A percentile compares a stretch with the other conserved stretches of the same genome.
phyloP scores from a whole-genome alignment of 2,113 vertebrate genomes.

The Physeter macrocephalus region DNA sequence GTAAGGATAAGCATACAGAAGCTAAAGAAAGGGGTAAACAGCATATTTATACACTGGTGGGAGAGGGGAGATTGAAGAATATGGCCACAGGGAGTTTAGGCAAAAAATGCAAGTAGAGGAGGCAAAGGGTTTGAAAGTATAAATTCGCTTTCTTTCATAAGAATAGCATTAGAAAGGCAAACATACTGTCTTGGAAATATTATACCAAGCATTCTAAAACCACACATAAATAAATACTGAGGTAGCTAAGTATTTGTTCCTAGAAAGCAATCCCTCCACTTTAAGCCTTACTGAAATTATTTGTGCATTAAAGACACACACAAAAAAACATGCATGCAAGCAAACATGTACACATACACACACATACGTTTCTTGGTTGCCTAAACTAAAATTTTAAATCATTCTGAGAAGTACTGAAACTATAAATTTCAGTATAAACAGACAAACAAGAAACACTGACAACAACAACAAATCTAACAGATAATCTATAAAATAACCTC shows the following conservation, averaged over 20 bases:
- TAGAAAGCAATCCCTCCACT: neutral
- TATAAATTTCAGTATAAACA: neutral
- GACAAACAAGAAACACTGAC: neutral
- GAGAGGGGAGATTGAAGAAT: neutral
- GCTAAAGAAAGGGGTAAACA: neutral
- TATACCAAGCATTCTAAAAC: neutral
- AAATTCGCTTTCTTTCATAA: neutral
- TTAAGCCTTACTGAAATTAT: neutral
- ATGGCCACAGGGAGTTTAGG: neutral
- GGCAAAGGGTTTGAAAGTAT: neutral
- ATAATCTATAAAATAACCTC: neutral
- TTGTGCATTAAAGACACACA: neutral
- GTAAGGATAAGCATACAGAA: neutral
- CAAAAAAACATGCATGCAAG: neutral
- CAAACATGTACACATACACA: neutral
- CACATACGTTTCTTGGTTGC: neutral
- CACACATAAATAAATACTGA: neutral
- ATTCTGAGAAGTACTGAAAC: neutral
- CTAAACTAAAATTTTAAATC: neutral
- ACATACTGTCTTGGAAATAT: neutral
- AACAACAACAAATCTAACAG: neutral
- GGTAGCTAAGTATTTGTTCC: neutral
- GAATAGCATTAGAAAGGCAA: neutral
- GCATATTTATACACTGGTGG: rapidly evolving
- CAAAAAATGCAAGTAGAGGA: neutral